Evolutionary conservation across 2,888 invertebrate species (phyloP).

Genomic region (Dorcus hopei): DNA sequence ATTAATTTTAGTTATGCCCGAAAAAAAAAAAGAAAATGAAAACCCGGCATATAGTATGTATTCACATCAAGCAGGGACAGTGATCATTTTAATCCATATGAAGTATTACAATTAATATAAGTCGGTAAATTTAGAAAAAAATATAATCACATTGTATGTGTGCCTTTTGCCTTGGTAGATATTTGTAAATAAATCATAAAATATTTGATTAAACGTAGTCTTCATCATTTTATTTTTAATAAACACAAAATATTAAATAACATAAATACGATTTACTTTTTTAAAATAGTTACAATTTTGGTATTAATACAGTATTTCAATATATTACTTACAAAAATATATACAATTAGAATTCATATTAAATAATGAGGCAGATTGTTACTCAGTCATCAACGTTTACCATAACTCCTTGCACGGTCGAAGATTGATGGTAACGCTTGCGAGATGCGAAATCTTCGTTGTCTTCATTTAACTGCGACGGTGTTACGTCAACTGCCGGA

Average conservation of each 20-base stretch:
- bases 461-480: slow-evolving; percentile 89
- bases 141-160: slow-evolving; percentile 23
- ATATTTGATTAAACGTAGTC: background rate
- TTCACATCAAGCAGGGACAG: slow-evolving; percentile 18
- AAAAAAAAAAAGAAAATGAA: background rate
- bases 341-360: slow-evolving; percentile 21
- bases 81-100: slow-evolving; percentile 16
- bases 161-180: slow-evolving; percentile 25
- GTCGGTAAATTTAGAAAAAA: slow-evolving; percentile 15
- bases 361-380: slow-evolving; percentile 4
- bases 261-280: too few relatives aligned
- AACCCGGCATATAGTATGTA: slow-evolving; percentile 9
- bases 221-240: too few relatives aligned
- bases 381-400: slow-evolving; percentile 53
- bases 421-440: slow-evolving; percentile 89
- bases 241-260: too few relatives aligned
- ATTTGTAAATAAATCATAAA: slow-evolving; percentile 24
- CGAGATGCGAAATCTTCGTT: slow-evolving; percentile 93
- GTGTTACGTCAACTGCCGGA: slow-evolving; percentile 73
- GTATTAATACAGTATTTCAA: background rate
- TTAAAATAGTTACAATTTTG: too few relatives aligned
- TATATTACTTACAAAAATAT: slow-evolving; percentile 13
- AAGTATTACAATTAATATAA: slow-evolving; percentile 20
- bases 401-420: slow-evolving; percentile 72
- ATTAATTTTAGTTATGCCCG: too few relatives aligned